Evolutionary conservation across 2,797 vertebrate genomes (phyloP).

Genomic region (Enteromius radiatus): DNA sequence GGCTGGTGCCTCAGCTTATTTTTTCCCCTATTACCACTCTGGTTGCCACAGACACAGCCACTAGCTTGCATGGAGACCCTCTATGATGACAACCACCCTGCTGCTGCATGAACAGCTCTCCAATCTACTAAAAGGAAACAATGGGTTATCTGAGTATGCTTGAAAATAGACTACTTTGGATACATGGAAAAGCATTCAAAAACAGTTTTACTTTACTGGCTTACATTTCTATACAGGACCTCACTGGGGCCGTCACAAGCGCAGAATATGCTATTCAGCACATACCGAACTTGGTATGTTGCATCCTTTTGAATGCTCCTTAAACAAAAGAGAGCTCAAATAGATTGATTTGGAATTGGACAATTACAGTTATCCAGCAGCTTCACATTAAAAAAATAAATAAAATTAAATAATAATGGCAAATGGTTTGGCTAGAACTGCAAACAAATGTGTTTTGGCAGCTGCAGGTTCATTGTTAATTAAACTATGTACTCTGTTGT

Average conservation of each 20-base stretch:
- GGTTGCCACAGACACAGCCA: conserved; percentile 65
- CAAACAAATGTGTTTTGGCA: neutral
- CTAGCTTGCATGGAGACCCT: conserved; percentile 60
- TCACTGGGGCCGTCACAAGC: neutral
- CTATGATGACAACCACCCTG: conserved; percentile 62
- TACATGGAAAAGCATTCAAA: conserved; percentile 8
- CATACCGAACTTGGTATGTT: neutral
- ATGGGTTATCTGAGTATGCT: conserved; percentile 39
- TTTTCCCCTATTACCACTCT: conserved; percentile 70
- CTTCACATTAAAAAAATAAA: neutral
- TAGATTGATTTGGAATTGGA: too few relatives aligned
- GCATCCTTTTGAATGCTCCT: neutral
- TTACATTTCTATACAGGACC: neutral
- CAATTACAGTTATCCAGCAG: neutral
- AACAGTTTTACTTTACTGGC: neutral
- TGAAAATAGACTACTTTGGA: conserved; percentile 15
- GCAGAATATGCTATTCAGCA: neutral
- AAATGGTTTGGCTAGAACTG: neutral
- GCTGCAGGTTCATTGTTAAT: neutral
- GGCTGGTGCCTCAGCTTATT: conserved; percentile 77
- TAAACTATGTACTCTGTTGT: neutral
- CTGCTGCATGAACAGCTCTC: conserved; percentile 55
- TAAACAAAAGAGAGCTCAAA: neutral
- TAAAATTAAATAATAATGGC: neutral
- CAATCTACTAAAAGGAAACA: conserved; percentile 28